Evolutionary conservation across 1,140 invertebrate genomes (phyloP), one percentile per base, ranked within the genome.

Genomic region (Calephelis nemesis): DNA sequence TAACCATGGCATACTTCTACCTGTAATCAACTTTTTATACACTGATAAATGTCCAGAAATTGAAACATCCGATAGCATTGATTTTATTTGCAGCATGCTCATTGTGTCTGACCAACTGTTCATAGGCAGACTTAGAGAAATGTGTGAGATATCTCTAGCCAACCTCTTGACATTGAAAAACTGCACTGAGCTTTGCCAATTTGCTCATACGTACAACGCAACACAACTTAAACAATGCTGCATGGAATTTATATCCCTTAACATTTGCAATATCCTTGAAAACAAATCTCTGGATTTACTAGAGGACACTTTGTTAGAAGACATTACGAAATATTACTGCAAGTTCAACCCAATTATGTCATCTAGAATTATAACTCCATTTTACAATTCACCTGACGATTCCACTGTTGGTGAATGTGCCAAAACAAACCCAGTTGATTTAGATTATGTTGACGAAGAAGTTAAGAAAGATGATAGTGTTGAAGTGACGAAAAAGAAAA

Each of bases 51-150:
- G 94, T 70, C 85, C 91, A 12, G 84, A 92, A 76, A 72, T 95
- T 4, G 74, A 92, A 76, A 92, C 85, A 49, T 93, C 91, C 10
- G 93, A 93, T 15, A 94, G 95, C 78, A 81, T 93, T 13, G 92
- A 93, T 68, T 92, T 89, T 62, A 84, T 96, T 42, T 94, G 93
- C 81, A 95, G 94, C 79, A 91, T 96, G 63, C 83, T 96, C 7
- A 93, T 96, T 13, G 92, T 95, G 12, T 93, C 95, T 49, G 96
- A 96, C 77, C 95, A 96, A 77, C 89, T 96, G 6, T 93, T 96
- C 66, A 93, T 96, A 4, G 79, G 79, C 3, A 79, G 94, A 62
- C 87, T 97, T 6, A 93, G 95, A 77, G 94, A 95, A 87, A 91
- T 93, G 82, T 96, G 95, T 86, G 95, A 96, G 88, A 86, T 93